phyloP scores from a whole-genome alignment of 2,797 vertebrate species.

The Fratercula arctica region DNA sequence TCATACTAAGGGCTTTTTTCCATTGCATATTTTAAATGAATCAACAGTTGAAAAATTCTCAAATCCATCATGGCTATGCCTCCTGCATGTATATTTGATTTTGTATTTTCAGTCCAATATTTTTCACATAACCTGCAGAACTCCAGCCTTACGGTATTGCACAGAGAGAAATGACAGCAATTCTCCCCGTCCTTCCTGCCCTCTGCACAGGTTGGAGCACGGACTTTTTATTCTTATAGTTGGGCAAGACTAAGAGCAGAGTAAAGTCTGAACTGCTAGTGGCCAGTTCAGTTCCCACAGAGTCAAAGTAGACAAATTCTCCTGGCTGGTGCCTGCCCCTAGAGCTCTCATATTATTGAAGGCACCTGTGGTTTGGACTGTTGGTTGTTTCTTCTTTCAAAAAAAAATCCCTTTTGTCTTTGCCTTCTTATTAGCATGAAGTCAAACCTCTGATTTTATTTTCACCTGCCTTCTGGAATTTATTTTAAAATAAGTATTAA shows the following conservation, averaged over 20 bases:
- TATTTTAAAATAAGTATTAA: not conserved
- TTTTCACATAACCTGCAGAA: not conserved
- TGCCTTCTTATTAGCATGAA: not conserved
- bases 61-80: not conserved
- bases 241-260: not conserved
- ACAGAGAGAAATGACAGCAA: not conserved
- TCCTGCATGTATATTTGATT: not conserved
- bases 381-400: not conserved
- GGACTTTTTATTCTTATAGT: not conserved
- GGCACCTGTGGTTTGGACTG: not conserved
- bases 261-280: not conserved
- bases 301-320: not conserved
- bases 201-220: not conserved
- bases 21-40: not conserved
- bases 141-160: not conserved
- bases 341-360: not conserved
- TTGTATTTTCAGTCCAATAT: not conserved
- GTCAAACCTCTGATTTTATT: not conserved
- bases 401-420: not conserved
- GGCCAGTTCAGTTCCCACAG: not conserved
- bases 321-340: not conserved
- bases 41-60: not conserved
- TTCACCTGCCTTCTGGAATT: not conserved
- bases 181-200: not conserved
- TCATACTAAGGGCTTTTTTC: not conserved